These are phyloP conservation scores for Podocnemis expansa DNA, from an alignment of 2,113 vertebrate species.

Conservation along the genomic window DNA sequence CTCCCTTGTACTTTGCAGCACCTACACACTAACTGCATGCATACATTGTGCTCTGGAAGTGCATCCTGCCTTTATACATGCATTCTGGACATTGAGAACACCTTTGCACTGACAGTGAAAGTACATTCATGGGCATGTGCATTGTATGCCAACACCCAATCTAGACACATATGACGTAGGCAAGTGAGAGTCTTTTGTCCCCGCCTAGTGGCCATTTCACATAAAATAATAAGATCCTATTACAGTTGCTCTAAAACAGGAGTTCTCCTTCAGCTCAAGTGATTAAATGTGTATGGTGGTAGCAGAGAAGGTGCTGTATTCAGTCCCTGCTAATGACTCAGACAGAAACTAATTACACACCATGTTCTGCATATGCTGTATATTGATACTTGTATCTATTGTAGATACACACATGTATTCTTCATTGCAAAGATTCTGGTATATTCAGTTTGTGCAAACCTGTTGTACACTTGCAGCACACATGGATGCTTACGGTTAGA, in stretches of 20 bases:
- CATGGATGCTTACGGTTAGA: neutral
- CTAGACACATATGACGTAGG: neutral
- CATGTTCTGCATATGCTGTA: rapidly evolving
- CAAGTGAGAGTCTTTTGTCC: neutral
- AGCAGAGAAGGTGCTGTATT: neutral
- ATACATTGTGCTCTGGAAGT: neutral
- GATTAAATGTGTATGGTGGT: neutral
- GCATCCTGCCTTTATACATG: neutral
- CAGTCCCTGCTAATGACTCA: neutral
- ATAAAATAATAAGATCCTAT: neutral
- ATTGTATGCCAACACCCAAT: neutral
- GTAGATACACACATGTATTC: neutral
- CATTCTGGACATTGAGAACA: neutral
- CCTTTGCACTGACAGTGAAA: rapidly evolving
- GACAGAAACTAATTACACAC: rapidly evolving
- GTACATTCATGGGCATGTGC: neutral
- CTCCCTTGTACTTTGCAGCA: neutral
- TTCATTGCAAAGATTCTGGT: neutral
- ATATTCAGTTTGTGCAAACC: neutral
- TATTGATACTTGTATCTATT: neutral
- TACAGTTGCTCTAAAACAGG: neutral
- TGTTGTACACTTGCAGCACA: neutral
- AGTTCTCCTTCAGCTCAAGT: neutral
- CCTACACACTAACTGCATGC: neutral
- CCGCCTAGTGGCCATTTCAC: neutral